Evolutionary conservation across 1,140 invertebrate genomes (phyloP).

Genomic region (Cotesia glomerata): DNA sequence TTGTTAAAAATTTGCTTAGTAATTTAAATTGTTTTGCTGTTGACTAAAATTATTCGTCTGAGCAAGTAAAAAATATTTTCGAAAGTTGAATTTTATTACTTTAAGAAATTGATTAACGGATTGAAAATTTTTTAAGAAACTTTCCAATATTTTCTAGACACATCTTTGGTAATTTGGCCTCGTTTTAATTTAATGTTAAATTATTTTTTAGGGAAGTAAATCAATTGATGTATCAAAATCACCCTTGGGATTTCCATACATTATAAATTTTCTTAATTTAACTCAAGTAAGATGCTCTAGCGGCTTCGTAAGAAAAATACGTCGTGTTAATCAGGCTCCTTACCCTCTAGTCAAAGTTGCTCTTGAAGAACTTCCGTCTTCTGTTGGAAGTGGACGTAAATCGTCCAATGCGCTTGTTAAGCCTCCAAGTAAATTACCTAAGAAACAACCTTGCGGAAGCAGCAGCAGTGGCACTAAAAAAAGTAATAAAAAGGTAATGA

Average conservation of each 20-base stretch:
- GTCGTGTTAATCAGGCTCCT: conserved; percentile 78
- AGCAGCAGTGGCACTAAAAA: conserved; percentile 53
- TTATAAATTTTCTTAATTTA: conserved; percentile 80
- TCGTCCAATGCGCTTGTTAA: conserved; percentile 42
- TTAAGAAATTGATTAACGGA: too few relatives aligned
- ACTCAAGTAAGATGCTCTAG: conserved; percentile 76
- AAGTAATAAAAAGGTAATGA: conserved; percentile 44
- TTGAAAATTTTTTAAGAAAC: too few relatives aligned
- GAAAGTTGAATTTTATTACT: too few relatives aligned
- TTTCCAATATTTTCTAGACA: too few relatives aligned
- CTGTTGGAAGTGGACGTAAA: conserved; percentile 44
- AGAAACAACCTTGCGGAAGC: conserved; percentile 51
- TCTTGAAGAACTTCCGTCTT: conserved; percentile 65
- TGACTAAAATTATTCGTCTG: too few relatives aligned
- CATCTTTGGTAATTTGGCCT: too few relatives aligned
- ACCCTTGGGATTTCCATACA: conserved; percentile 75
- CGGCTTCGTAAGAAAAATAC: conserved; percentile 73
- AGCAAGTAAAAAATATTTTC: too few relatives aligned
- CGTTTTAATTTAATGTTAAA: conserved; percentile 16
- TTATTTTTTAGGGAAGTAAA: conserved; percentile 70
- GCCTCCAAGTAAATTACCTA: conserved; percentile 49
- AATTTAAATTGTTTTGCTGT: too few relatives aligned
- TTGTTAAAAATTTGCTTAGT: too few relatives aligned
- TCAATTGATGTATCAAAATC: conserved; percentile 76
- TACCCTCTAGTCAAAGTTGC: conserved; percentile 79